Conservation (phyloP, 2,888 invertebrate species). For the Abrostola triplasia region DNA sequence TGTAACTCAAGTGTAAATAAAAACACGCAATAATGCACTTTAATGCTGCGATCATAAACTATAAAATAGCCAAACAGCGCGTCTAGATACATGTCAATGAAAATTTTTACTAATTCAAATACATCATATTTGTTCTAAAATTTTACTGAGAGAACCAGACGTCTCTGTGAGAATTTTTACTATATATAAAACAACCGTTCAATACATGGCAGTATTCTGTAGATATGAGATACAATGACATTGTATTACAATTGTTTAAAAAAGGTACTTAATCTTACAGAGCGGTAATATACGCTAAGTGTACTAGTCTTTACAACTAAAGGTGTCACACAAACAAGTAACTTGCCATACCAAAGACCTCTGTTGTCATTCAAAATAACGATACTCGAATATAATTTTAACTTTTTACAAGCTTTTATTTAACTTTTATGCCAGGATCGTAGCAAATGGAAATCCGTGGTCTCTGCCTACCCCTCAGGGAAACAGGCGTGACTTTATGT, state of each 20-base stretch:
- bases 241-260: conserved; percentile 22
- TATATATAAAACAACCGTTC: conserved; percentile 5
- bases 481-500: too few relatives aligned
- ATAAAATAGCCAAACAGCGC: neutral
- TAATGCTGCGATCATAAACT: too few relatives aligned
- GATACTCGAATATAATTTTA: too few relatives aligned
- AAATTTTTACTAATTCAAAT: neutral
- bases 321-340: conserved; percentile 5
- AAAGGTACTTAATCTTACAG: conserved; percentile 47
- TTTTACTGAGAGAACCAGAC: neutral
- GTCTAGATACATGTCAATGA: neutral
- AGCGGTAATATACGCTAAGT: conserved; percentile 37
- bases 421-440: too few relatives aligned
- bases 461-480: too few relatives aligned
- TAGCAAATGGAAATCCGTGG: too few relatives aligned
- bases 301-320: conserved; percentile 43
- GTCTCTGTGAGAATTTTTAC: conserved; percentile 1
- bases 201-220: conserved; percentile 39
- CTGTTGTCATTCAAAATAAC: neutral
- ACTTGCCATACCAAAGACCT: neutral
- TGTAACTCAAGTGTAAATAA: too few relatives aligned
- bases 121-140: conserved; percentile 7
- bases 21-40: too few relatives aligned
- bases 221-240: conserved; percentile 21
- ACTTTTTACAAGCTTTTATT: too few relatives aligned